Conservation (phyloP, 2,113 vertebrate species). For the Sturnira hondurensis region DNA sequence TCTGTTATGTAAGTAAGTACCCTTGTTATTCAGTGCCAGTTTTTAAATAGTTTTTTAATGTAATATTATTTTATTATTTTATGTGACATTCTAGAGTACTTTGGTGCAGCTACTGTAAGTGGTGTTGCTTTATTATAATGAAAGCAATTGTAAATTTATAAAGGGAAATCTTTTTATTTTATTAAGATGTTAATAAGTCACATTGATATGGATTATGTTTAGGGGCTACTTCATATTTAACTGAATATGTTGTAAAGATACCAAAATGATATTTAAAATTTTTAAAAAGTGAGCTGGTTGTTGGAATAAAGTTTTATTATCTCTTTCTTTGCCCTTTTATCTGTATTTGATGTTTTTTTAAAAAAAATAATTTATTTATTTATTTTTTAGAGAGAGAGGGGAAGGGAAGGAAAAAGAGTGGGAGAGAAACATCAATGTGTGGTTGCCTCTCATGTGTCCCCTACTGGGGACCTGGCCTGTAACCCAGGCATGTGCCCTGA, state of each 20-base stretch:
- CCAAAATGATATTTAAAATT: neutral
- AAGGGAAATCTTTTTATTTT: constrained; percentile 22
- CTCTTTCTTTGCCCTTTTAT: neutral
- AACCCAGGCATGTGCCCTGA: too few relatives aligned
- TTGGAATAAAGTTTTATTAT: constrained; percentile 15
- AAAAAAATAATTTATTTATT: too few relatives aligned
- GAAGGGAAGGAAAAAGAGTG: too few relatives aligned
- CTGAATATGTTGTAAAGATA: neutral
- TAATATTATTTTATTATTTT: constrained; percentile 20
- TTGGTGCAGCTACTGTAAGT: neutral
- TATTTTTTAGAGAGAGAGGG: too few relatives aligned
- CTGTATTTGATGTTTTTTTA: neutral
- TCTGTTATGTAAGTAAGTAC: neutral
- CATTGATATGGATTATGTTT: neutral
- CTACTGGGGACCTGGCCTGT: too few relatives aligned
- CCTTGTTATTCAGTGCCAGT: neutral
- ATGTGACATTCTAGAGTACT: neutral
- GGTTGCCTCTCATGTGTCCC: too few relatives aligned
- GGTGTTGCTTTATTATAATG: neutral
- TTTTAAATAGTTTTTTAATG: constrained; percentile 18
- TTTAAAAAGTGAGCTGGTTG: neutral
- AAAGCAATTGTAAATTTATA: constrained; percentile 7
- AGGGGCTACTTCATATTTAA: neutral
- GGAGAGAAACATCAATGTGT: too few relatives aligned
- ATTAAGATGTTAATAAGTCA: neutral